Evolutionary conservation across 2,113 vertebrate species (phyloP).

Genomic region (Xiphias gladius): DNA sequence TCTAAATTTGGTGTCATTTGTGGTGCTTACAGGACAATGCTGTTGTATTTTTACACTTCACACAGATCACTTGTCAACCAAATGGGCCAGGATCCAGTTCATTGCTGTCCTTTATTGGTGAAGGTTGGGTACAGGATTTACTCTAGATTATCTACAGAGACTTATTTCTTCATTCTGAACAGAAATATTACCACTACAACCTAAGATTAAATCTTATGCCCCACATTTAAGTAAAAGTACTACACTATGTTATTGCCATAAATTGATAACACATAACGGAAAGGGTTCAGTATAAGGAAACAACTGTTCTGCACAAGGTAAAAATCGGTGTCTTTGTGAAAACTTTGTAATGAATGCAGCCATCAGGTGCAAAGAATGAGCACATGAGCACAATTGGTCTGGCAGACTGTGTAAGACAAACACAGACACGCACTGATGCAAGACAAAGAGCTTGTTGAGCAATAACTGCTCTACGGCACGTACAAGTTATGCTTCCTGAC

Average conservation of each 20-base stretch:
- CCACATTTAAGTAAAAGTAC: not conserved
- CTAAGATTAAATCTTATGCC: not conserved
- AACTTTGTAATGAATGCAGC: constrained; percentile 45
- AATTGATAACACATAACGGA: not conserved
- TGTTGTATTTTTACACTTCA: not conserved
- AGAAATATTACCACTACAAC: not conserved
- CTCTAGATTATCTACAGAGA: not conserved
- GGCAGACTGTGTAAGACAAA: constrained; percentile 69
- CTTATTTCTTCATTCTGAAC: not conserved
- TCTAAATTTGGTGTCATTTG: not conserved
- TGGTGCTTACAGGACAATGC: not conserved
- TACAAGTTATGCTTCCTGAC: constrained; percentile 89
- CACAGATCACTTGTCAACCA: not conserved
- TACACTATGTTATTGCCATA: not conserved
- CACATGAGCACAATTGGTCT: constrained; percentile 50
- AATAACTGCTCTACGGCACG: constrained; percentile 76
- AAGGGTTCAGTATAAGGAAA: not conserved
- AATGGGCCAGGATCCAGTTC: not conserved
- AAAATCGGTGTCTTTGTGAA: not conserved
- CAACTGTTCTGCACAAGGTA: not conserved
- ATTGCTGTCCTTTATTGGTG: not conserved
- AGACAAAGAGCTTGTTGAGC: constrained; percentile 78
- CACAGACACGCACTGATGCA: constrained; percentile 65
- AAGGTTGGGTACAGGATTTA: not conserved
- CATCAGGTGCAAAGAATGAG: constrained; percentile 46